Percentiles rank a stretch among this genome's conserved stretches.
Conservation (phyloP, 2,113 vertebrate genomes). For the Eublepharis macularius region DNA sequence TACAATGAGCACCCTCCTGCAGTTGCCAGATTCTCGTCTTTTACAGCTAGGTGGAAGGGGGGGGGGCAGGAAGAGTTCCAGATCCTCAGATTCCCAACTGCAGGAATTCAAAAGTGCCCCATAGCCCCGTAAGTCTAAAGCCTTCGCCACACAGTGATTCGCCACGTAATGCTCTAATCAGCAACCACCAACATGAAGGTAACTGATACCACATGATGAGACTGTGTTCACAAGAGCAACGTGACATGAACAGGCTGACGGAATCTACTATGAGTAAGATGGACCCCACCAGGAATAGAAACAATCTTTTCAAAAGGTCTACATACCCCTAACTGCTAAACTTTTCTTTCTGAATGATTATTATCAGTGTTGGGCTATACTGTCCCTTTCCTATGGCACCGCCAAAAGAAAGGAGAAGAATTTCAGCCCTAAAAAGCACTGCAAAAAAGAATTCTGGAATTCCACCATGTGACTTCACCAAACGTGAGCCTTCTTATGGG, state of each 20-base stretch:
- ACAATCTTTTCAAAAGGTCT: too few relatives aligned
- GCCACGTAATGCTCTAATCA: not conserved
- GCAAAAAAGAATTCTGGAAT: not conserved
- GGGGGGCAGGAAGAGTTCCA: not conserved
- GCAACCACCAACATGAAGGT: not conserved
- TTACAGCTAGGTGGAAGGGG: not conserved
- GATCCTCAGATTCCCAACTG: not conserved
- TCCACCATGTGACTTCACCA: not conserved
- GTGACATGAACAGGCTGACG: not conserved
- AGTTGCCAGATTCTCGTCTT: not conserved
- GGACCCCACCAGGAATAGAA: not conserved
- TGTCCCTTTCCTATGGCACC: not conserved
- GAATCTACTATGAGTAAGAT: not conserved
- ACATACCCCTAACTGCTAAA: too few relatives aligned
- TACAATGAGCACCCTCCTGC: not conserved
- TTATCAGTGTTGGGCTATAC: not conserved
- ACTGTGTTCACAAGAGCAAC: not conserved
- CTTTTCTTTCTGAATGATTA: not conserved
- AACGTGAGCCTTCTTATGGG: not conserved
- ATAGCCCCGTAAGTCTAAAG: not conserved
- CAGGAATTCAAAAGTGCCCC: not conserved
- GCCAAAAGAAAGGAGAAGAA: not conserved
- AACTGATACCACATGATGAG: not conserved
- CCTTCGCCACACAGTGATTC: not conserved
- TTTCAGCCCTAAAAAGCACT: not conserved